Percentiles rank a stretch among this genome's conserved stretches.
These are phyloP conservation scores for Cheilosia grossa DNA, from an alignment of 2,888 invertebrate species.

Conservation along the genomic window DNA sequence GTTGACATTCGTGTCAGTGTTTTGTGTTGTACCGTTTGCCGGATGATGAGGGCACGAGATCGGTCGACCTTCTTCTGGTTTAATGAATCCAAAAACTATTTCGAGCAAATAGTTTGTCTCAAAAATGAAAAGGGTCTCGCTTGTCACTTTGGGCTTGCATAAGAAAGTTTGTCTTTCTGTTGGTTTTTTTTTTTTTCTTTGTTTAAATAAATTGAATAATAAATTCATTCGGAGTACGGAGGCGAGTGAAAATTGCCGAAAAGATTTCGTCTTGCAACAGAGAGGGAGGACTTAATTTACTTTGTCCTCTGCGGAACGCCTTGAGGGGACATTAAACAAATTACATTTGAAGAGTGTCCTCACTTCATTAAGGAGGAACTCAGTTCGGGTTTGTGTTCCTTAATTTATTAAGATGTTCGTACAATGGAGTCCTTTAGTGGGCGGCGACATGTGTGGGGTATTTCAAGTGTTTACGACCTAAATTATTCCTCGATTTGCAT, in stretches of 20 bases:
- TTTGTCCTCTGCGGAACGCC: constrained; percentile 22
- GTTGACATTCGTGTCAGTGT: constrained; percentile 29
- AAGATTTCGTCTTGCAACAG: constrained; percentile 11
- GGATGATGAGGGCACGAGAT: not conserved
- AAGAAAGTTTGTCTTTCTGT: constrained; percentile 8
- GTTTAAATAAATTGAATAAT: constrained; percentile 58
- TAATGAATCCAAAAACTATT: constrained; percentile 62
- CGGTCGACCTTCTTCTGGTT: constrained; percentile 45
- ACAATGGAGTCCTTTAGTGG: not conserved
- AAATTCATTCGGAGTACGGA: constrained; percentile 32
- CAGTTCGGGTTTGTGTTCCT: constrained; percentile 24
- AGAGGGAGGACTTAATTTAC: constrained; percentile 32
- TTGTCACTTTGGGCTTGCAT: constrained; percentile 23
- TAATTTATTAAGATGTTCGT: constrained; percentile 21
- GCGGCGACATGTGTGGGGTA: too few species aligned
- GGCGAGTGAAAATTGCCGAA: constrained; percentile 42
- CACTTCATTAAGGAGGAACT: constrained; percentile 26
- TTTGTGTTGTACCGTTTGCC: not conserved
- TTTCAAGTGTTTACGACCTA: too few species aligned
- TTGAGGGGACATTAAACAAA: constrained; percentile 40
- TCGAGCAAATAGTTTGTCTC: constrained; percentile 41
- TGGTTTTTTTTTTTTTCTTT: constrained; percentile 2
- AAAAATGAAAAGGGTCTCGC: constrained; percentile 45
- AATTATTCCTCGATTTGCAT: too few species aligned
- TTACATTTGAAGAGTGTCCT: constrained; percentile 31